These are phyloP conservation scores for Anarhynchus alexandrinus DNA, from an alignment of 2,113 vertebrate species.

Conservation along the genomic window DNA sequence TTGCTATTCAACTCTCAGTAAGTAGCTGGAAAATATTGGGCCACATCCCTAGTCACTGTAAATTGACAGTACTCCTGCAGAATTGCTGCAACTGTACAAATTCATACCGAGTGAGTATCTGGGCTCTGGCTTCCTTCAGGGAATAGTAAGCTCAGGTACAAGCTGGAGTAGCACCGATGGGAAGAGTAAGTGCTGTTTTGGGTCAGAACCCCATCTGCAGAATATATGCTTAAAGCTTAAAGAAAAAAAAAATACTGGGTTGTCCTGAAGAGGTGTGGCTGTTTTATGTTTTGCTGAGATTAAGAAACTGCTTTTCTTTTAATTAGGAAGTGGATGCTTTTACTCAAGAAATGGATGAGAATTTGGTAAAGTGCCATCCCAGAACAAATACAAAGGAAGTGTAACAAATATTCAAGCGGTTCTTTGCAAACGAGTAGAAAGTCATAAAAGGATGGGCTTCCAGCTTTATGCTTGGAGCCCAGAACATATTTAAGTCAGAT, in stretches of 20 bases:
- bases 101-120: not conserved
- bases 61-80: fast-evolving
- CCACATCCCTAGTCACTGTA: not conserved
- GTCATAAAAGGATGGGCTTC: not conserved
- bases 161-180: not conserved
- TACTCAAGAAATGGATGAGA: not conserved
- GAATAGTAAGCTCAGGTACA: not conserved
- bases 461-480: not conserved
- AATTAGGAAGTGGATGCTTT: not conserved
- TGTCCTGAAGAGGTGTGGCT: not conserved
- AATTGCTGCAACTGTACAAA: not conserved
- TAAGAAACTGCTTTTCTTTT: not conserved
- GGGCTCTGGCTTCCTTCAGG: not conserved
- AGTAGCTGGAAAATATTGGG: not conserved
- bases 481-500: not conserved
- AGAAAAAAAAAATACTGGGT: not conserved
- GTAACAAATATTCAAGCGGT: not conserved
- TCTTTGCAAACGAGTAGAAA: not conserved
- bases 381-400: not conserved
- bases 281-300: not conserved
- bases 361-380: not conserved
- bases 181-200: not conserved
- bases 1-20: not conserved
- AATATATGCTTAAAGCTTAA: not conserved
- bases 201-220: not conserved